Evolutionary conservation across 2,797 vertebrate genomes (phyloP), one percentile per base, ranked within the genome.

Genomic region (Diplodus sargus): DNA sequence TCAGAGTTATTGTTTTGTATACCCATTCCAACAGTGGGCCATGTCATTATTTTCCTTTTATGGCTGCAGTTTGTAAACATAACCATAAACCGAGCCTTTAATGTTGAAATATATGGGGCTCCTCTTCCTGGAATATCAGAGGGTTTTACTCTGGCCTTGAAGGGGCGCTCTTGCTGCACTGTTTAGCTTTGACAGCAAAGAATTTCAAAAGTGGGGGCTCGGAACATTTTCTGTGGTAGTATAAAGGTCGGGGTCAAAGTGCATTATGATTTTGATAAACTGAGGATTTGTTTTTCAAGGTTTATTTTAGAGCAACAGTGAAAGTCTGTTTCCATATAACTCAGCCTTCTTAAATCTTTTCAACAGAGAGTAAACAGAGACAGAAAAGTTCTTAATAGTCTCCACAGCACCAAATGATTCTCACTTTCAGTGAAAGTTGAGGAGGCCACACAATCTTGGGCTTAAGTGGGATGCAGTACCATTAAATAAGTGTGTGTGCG

Each of bases 401-500:
- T 75, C 70, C 22, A 16, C 15, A 66, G 45, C 12, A 77, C 69
- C 15, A 23, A 81, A 71, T 63, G 53, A 86, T 82, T 90, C 84
- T 77, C 72, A 83, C 76, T 87, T 76, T 75, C 53, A 80, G 62
- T 53, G 69, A 84, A 87, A 76, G 86, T 82, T 89, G 78, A 79
- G 70, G 34, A 76, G 79, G 76, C 79, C 86, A 83, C 74, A 85
- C 81, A 85, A 79, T 90, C 73, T 79, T 70, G 51, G 85, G 81
- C 74, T 89, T 90, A 91, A 89, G 83, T 82, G 68, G 85, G 89
- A 89, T 88, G 90, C 87, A 77, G 82, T 67, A 67, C 75, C 63
- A 65, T 89, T 90, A 87, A 90, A 88, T 89, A 81, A 74, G 78
- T 85, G 58, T 63, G 68, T 63, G 61, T 53, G 59, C 25, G 34